These are phyloP conservation scores for Acleris holmiana DNA, from an alignment of 2,888 invertebrate species.

Conservation along the genomic window DNA sequence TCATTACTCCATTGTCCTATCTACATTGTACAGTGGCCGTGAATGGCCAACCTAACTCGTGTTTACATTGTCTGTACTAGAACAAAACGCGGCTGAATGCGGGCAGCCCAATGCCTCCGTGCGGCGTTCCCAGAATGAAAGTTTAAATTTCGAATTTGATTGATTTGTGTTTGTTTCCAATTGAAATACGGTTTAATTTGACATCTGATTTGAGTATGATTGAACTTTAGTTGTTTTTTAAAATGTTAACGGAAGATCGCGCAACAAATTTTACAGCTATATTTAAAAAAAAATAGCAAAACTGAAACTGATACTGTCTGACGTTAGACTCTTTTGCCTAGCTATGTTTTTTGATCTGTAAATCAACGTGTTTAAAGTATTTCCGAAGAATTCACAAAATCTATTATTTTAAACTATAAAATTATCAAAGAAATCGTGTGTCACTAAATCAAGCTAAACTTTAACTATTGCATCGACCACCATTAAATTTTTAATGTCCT, in stretches of 20 bases:
- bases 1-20: conserved; percentile 47
- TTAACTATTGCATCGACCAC: conserved; percentile 40
- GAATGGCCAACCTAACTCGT: conserved; percentile 62
- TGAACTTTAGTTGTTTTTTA: not conserved
- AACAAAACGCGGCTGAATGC: conserved; percentile 58
- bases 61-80: conserved; percentile 53
- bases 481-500: conserved; percentile 49
- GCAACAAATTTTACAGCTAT: too few relatives aligned
- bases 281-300: too few relatives aligned
- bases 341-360: too few relatives aligned
- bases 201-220: conserved; percentile 1
- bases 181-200: conserved; percentile 2
- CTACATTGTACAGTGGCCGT: conserved; percentile 69
- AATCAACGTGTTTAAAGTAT: too few relatives aligned
- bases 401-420: conserved; percentile 27
- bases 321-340: too few relatives aligned
- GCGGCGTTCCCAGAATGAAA: conserved; percentile 58
- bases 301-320: too few relatives aligned
- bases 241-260: too few relatives aligned
- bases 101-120: conserved; percentile 30
- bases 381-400: conserved; percentile 24
- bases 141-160: conserved; percentile 42
- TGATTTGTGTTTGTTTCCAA: conserved; percentile 22
- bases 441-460: conserved; percentile 42
- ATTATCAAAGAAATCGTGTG: conserved; percentile 20